phyloP scores from a whole-genome alignment of 2,888 invertebrate species.

The Tethea ocularis region DNA sequence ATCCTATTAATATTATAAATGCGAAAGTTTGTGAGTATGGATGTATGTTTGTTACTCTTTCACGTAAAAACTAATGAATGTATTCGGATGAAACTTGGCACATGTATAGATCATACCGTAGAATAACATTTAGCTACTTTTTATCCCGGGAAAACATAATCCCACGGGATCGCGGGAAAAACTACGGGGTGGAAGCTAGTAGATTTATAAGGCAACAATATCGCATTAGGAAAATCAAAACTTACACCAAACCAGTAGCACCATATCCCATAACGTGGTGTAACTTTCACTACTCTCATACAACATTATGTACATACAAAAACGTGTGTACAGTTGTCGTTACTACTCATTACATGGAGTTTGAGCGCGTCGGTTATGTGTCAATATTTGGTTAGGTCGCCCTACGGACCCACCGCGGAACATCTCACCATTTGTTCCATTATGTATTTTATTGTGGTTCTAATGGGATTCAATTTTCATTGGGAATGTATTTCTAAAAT shows the following conservation, averaged over 20 bases:
- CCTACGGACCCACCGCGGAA: conserved; percentile 55
- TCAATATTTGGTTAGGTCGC: conserved; percentile 70
- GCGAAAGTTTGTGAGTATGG: too few relatives aligned
- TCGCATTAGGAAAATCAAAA: too few relatives aligned
- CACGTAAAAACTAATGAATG: too few relatives aligned
- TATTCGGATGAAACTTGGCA: too few relatives aligned
- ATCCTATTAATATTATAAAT: too few relatives aligned
- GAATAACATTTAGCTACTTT: too few relatives aligned
- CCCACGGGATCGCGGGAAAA: too few relatives aligned
- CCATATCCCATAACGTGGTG: conserved; percentile 9
- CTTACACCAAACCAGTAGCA: conserved; percentile 5
- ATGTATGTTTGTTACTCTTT: too few relatives aligned
- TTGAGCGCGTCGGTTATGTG: conserved; percentile 30
- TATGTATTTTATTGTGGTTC: conserved; percentile 19
- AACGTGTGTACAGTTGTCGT: conserved; percentile 53
- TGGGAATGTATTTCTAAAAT: neutral
- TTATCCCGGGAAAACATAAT: too few relatives aligned
- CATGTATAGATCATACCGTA: too few relatives aligned
- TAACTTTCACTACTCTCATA: conserved; percentile 14
- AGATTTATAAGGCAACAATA: too few relatives aligned
- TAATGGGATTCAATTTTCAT: neutral
- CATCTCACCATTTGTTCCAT: conserved; percentile 52
- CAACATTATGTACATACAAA: conserved; percentile 23
- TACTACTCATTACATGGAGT: conserved; percentile 50
- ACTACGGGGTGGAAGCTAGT: too few relatives aligned